A percentile compares a stretch with the other conserved stretches of the same genome.
Evolutionary conservation across 2,113 vertebrate species (phyloP).

Genomic region (Hiodon alosoides): DNA sequence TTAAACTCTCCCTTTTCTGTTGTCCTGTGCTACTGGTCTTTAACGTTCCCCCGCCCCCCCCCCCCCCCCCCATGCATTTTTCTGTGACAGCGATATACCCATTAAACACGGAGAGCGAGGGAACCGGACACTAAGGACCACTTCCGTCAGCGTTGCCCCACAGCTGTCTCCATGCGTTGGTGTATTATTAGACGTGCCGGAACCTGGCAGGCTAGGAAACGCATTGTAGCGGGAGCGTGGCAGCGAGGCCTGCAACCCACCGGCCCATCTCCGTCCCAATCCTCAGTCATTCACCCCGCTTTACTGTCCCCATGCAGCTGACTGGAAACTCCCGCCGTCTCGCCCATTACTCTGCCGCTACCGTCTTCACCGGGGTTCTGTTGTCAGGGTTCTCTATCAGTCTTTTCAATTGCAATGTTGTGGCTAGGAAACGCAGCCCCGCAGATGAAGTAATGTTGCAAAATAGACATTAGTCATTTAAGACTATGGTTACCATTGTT

Average conservation of each 20-base stretch:
- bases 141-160: neutral
- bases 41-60: no score
- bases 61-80: neutral
- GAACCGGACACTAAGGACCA: neutral
- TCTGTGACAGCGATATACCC: neutral
- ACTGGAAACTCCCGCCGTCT: conserved; percentile 1
- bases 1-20: no score
- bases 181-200: neutral
- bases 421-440: neutral
- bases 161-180: neutral
- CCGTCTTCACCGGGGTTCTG: no score
- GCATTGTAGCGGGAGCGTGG: neutral
- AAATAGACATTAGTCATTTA: neutral
- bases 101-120: neutral
- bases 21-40: no score
- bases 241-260: neutral
- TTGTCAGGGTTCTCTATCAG: neutral
- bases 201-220: conserved; percentile 1
- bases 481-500: neutral
- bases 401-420: neutral
- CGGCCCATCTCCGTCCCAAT: neutral
- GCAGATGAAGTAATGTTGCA: neutral
- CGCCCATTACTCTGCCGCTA: neutral
- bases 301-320: neutral
- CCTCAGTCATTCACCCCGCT: neutral